Evolutionary conservation across 1,140 invertebrate genomes (phyloP), one percentile per base, ranked within the genome.

Genomic region (Philopotamus ludificatus): DNA sequence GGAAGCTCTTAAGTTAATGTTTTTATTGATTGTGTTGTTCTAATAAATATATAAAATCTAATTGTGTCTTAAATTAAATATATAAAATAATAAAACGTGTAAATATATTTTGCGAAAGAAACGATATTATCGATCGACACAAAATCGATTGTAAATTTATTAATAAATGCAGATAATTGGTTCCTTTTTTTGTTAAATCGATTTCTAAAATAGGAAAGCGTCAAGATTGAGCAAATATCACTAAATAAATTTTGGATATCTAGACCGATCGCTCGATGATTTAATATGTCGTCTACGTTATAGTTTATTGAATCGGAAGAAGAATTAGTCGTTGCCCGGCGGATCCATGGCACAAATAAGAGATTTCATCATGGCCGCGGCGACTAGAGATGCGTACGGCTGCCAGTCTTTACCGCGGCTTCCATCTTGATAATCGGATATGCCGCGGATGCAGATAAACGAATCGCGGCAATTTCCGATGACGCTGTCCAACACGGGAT

Each of bases 351-450:
- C 87, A 70, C 85, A 87, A 66, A 98, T 91, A 65, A 99, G 88
- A 9, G 92, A 85, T 79, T 97, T 98, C 81, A 93, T 93, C 42
- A 95, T 94, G 47, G 92, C 88, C 0, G 95, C 95, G 7, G 96
- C 95, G 0, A 89, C 88, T 0, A 99, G 81, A 0, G 95, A 88
- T 0, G 95, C 89, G 76, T 94, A 95, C 0, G 95, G 92, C 75
- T 97, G 95, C 96, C 96, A 99, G 74, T 97, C 94, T 72, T 93
- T 91, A 60, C 90, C 89, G 58, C 90, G 85, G 0, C 89, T 91
- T 7, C 97, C 97, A 73, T 99, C 95, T 73, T 92, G 90, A 77
- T 99, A 99, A 77, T 99, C 97, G 4, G 94, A 87, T 70, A 99
- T 92, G 61, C 97, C 92, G 84, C 88, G 79, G n/a, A 90, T 85